A percentile compares a stretch with the other conserved stretches of the same genome.
Evolutionary conservation across 2,888 invertebrate genomes (phyloP).

Genomic region (Lasioglossum marginatum): DNA sequence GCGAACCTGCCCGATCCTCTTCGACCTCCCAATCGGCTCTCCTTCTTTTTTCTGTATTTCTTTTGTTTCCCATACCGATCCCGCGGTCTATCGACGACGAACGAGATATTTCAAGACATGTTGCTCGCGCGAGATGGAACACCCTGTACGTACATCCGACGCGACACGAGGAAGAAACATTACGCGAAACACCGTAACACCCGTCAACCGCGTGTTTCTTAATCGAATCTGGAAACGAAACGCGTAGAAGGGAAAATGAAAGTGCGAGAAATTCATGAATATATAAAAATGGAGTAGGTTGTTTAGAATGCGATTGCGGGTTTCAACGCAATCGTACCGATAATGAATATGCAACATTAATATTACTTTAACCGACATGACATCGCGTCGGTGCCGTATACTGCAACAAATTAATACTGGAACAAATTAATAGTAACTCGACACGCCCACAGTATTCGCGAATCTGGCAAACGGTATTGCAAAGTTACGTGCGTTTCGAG

Average conservation of each 20-base stretch:
- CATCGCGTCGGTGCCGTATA: background rate
- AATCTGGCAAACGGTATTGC: too few relatives aligned
- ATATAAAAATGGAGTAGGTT: background rate
- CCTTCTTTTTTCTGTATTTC: too few relatives aligned
- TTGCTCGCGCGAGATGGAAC: too few relatives aligned
- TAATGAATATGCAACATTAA: background rate
- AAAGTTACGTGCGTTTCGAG: too few relatives aligned
- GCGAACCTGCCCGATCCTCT: too few relatives aligned
- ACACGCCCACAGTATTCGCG: too few relatives aligned
- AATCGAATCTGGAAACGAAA: background rate
- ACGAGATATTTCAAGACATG: too few relatives aligned
- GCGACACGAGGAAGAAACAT: background rate
- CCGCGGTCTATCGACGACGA: too few relatives aligned
- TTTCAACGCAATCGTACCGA: background rate
- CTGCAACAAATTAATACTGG: background rate
- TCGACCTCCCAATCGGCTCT: too few relatives aligned
- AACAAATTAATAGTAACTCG: background rate
- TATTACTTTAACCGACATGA: background rate
- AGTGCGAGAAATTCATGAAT: background rate
- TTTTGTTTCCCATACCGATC: too few relatives aligned
- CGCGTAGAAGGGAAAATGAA: slow-evolving; percentile 5
- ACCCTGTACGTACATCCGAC: too few relatives aligned
- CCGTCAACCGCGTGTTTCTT: background rate
- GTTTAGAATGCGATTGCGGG: background rate
- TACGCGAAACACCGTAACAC: background rate